Conservation (phyloP, 2,113 vertebrate species). For the Takifugu bimaculatus region DNA sequence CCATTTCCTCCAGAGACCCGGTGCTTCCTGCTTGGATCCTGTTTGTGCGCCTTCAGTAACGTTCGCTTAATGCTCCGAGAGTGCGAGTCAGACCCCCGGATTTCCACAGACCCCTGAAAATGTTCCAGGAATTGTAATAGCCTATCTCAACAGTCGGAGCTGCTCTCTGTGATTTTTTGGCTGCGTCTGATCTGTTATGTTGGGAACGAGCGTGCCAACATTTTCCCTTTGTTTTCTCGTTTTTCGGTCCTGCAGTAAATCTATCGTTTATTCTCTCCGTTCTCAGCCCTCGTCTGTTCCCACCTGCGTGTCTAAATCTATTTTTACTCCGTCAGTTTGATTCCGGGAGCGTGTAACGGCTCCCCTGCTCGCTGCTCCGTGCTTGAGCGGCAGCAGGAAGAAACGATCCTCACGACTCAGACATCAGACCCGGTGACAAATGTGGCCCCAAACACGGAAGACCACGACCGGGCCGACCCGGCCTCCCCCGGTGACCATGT, state of each 20-base stretch:
- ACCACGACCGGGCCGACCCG: too few relatives aligned
- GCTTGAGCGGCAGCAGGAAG: too few relatives aligned
- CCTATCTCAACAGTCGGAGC: slow-evolving; percentile 20
- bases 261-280: too few relatives aligned
- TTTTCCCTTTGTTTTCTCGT: neutral
- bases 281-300: too few relatives aligned
- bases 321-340: too few relatives aligned
- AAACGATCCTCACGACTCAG: too few relatives aligned
- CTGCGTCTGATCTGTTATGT: slow-evolving; percentile 9
- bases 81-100: too few relatives aligned
- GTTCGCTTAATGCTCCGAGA: too few relatives aligned
- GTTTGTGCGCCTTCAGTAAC: too few relatives aligned
- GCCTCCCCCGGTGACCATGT: neutral
- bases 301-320: neutral
- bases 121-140: slow-evolving; percentile 1
- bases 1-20: neutral
- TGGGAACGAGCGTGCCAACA: slow-evolving; percentile 2
- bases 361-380: too few relatives aligned
- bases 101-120: too few relatives aligned
- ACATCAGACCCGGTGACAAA: slow-evolving; percentile 57
- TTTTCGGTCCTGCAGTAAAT: neutral
- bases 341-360: too few relatives aligned
- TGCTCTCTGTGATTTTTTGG: slow-evolving; percentile 12
- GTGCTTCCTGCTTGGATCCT: slow-evolving; percentile 17
- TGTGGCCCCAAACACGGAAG: slow-evolving; percentile 25